These are phyloP conservation scores for Pseudotriccus pelzelni DNA, from an alignment of 2,797 vertebrate species.

Conservation along the genomic window DNA sequence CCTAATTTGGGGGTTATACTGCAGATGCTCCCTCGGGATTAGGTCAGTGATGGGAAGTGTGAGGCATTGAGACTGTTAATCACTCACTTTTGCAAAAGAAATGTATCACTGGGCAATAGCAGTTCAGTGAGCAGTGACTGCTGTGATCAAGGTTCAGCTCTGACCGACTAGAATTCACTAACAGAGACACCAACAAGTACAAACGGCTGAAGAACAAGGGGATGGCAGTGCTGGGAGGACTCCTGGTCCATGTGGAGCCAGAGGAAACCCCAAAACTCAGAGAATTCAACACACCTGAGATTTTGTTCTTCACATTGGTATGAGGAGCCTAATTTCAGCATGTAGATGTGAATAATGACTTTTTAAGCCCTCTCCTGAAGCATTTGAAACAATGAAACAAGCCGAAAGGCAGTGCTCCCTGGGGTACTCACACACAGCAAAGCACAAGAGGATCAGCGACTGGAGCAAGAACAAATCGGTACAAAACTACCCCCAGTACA, in stretches of 20 bases:
- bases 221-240: background rate
- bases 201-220: background rate
- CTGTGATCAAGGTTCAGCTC: background rate
- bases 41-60: rapidly evolving
- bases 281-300: background rate
- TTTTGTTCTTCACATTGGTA: background rate
- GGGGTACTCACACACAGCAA: background rate
- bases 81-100: rapidly evolving
- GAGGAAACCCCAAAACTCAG: background rate
- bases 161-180: background rate
- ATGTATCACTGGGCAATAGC: rapidly evolving
- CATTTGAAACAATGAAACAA: background rate
- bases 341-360: background rate
- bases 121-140: rapidly evolving
- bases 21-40: background rate
- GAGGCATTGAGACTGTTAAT: background rate
- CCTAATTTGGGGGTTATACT: background rate
- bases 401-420: background rate
- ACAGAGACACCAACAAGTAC: background rate
- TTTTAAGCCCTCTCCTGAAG: background rate
- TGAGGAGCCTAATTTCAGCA: background rate
- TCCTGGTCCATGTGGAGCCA: background rate
- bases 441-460: background rate
- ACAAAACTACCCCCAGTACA: background rate
- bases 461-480: background rate